A percentile compares a stretch with the other conserved stretches of the same genome.
Conservation (phyloP, 2,113 vertebrate species). For the Cervus canadensis region DNA sequence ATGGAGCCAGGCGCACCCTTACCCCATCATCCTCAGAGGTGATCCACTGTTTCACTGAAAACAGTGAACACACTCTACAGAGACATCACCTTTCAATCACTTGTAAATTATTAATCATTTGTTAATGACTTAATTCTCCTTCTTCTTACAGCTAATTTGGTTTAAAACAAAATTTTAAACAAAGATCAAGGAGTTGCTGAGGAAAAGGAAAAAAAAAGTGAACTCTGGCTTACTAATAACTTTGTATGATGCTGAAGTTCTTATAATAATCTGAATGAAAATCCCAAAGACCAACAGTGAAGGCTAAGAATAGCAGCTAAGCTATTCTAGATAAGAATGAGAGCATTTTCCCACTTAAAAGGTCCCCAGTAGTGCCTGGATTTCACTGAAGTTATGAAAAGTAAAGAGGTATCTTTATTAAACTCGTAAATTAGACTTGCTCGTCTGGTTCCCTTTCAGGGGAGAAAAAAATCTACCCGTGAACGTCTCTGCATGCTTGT, state of each 20-base stretch:
- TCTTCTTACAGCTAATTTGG: not conserved
- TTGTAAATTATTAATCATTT: not conserved
- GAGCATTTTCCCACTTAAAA: not conserved
- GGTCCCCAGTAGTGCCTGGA: not conserved
- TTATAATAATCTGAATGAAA: not conserved
- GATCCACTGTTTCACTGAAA: not conserved
- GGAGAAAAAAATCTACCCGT: not conserved
- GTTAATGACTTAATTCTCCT: not conserved
- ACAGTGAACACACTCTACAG: not conserved
- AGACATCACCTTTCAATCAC: not conserved
- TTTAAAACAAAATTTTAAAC: not conserved
- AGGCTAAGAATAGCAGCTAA: not conserved
- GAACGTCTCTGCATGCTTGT: no score
- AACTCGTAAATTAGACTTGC: not conserved
- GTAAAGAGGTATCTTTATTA: not conserved
- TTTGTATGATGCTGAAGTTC: not conserved
- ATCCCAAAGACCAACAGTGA: not conserved
- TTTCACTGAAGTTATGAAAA: not conserved
- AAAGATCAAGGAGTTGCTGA: not conserved
- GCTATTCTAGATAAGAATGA: not conserved
- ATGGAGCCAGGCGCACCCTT: rapidly evolving
- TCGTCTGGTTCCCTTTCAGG: not conserved
- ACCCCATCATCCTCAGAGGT: not conserved
- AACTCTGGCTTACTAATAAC: not conserved
- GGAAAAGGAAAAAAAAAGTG: not conserved